phyloP scores from a whole-genome alignment of 1,140 invertebrate genomes.

The Paracyclopina nana region DNA sequence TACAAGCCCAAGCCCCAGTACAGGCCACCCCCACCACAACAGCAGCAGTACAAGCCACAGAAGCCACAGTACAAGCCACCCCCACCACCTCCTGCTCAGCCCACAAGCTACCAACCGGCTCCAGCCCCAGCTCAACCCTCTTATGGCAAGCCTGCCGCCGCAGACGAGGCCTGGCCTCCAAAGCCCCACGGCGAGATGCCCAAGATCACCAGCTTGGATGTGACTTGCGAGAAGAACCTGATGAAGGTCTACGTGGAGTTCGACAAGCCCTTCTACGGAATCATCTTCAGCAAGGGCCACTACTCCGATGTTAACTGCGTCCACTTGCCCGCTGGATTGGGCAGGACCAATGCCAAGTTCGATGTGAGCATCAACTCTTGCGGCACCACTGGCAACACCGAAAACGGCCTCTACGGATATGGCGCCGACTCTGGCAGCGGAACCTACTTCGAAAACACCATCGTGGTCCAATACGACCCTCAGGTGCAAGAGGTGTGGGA shows the following conservation, averaged over 20 bases:
- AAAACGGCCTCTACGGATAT: conserved; percentile 61
- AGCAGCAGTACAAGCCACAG: conserved; percentile 14
- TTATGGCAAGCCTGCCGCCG: conserved; percentile 12
- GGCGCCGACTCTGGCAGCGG: conserved; percentile 64
- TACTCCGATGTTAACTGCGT: conserved; percentile 80
- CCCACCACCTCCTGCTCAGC: conserved; percentile 6
- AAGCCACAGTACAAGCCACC: conserved; percentile 14
- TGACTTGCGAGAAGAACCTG: conserved; percentile 84
- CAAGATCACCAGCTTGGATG: conserved; percentile 72
- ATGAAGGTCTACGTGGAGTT: conserved; percentile 88
- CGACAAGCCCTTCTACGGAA: conserved; percentile 80
- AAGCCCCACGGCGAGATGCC: conserved; percentile 60
- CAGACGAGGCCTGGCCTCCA: conserved; percentile 65
- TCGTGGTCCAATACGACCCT: conserved; percentile 80
- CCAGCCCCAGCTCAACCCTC: conserved; percentile 14
- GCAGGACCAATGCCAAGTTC: conserved; percentile 62
- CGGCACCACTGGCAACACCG: conserved; percentile 71
- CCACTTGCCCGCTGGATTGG: conserved; percentile 64
- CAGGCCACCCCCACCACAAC: conserved; percentile 12
- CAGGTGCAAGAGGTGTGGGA: conserved; percentile 92
- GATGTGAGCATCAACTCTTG: conserved; percentile 75
- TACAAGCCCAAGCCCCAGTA: conserved; percentile 13
- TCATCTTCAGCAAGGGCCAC: conserved; percentile 84
- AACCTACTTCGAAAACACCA: conserved; percentile 83
- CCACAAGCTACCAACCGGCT: conserved; percentile 17